These are phyloP conservation scores for Pampusana beccarii DNA, from an alignment of 2,113 vertebrate species.

Conservation along the genomic window DNA sequence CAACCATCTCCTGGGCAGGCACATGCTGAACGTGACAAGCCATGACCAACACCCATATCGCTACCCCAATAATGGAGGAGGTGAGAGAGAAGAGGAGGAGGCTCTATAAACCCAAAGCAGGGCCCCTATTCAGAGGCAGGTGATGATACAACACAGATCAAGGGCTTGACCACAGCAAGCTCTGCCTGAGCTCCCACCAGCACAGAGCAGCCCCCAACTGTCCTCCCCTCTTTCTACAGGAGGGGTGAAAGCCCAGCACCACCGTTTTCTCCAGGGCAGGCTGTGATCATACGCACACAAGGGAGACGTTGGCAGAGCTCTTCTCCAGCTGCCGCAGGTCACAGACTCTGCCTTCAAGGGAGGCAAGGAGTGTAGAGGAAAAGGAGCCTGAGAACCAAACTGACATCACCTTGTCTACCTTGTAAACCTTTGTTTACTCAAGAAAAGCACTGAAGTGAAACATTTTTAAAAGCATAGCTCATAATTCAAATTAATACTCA, in stretches of 20 bases:
- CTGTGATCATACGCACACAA: accelerated
- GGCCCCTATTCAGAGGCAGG: background rate
- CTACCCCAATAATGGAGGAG: background rate
- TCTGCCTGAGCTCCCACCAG: background rate
- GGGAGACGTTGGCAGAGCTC: background rate
- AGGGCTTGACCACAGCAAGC: accelerated
- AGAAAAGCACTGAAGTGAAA: background rate
- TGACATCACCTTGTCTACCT: background rate
- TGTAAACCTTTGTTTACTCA: background rate
- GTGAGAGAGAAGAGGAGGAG: background rate
- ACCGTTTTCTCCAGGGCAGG: background rate
- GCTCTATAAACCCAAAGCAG: background rate
- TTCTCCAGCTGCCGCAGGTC: background rate
- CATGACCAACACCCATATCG: background rate
- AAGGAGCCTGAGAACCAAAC: background rate
- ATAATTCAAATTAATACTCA: background rate
- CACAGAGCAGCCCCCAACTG: background rate
- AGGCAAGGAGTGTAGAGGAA: background rate
- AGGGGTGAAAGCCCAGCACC: background rate
- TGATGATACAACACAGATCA: accelerated
- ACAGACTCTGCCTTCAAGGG: background rate
- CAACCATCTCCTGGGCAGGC: background rate
- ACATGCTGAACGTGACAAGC: background rate
- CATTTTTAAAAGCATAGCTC: background rate
- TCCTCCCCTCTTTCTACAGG: background rate